Conservation (phyloP, 2,888 invertebrate genomes). For the Chrysodeixis includens region DNA sequence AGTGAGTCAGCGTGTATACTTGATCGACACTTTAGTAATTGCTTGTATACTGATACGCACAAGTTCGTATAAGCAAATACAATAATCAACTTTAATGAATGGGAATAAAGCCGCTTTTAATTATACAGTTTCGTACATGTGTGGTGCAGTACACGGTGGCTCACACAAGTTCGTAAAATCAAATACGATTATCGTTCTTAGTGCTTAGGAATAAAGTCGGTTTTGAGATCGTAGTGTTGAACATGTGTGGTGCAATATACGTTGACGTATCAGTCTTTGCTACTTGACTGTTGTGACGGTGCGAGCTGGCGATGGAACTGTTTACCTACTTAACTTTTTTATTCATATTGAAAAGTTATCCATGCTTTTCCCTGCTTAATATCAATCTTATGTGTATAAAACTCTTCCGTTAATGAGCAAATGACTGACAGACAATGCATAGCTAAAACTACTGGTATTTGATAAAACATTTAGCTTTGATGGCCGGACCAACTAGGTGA, state of each 20-base stretch:
- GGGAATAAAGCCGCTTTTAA: background rate
- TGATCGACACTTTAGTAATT: constrained; percentile 63
- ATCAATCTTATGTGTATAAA: no score
- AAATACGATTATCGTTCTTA: background rate
- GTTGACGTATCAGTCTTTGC: constrained; percentile 19
- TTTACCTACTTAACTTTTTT: background rate
- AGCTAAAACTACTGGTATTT: no score
- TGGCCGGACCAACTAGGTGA: no score
- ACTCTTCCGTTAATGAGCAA: no score
- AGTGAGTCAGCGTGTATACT: constrained; percentile 52
- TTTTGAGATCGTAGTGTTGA: background rate
- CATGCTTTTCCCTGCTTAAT: no score
- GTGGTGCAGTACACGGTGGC: constrained; percentile 30
- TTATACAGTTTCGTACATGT: background rate
- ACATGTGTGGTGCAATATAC: constrained; percentile 11
- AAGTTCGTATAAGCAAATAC: background rate
- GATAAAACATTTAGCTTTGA: no score
- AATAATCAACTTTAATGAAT: background rate
- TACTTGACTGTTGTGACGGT: constrained; percentile 23
- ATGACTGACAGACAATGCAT: no score
- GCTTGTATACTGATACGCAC: constrained; percentile 40
- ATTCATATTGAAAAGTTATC: no score
- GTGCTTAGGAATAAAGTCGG: background rate
- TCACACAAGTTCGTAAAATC: background rate
- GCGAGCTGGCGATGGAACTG: constrained; percentile 9